A percentile compares a stretch with the other conserved stretches of the same genome.
phyloP scores from a whole-genome alignment of 2,888 invertebrate genomes.

The Myopa testacea region DNA sequence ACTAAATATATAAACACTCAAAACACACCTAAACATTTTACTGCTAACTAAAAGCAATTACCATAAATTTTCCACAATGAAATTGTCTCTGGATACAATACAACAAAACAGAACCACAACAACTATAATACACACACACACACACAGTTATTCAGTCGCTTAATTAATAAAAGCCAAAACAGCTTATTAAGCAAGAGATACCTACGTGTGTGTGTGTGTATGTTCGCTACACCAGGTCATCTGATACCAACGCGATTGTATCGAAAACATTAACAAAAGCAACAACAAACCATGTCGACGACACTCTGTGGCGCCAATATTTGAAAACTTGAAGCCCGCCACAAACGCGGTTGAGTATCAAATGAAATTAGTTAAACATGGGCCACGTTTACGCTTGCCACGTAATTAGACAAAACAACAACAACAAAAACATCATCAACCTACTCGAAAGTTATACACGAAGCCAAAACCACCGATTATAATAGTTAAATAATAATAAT shows the following conservation, averaged over 20 bases:
- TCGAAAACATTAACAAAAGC: not conserved
- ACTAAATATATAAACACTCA: too few species aligned
- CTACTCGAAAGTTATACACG: not conserved
- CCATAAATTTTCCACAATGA: constrained; percentile 33
- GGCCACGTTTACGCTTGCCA: not conserved
- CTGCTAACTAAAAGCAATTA: constrained; percentile 28
- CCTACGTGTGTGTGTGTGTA: not conserved
- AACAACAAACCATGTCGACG: not conserved
- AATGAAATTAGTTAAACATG: not conserved
- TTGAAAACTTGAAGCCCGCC: constrained; percentile 1
- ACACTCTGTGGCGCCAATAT: constrained; percentile 18
- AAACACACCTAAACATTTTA: not conserved
- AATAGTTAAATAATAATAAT: not conserved
- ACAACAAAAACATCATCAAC: not conserved
- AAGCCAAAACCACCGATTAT: too few species aligned
- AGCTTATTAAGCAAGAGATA: not conserved
- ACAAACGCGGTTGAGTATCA: not conserved
- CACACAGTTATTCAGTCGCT: not conserved
- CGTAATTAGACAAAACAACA: constrained; percentile 16
- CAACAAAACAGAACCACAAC: constrained; percentile 7
- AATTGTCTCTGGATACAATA: constrained; percentile 13
- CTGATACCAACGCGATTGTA: not conserved
- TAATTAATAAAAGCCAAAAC: constrained; percentile 28
- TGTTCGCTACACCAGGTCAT: not conserved
- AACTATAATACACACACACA: constrained; percentile 2